Evolutionary conservation across 1,140 invertebrate species (phyloP).

Genomic region (Leucophenga varia): DNA sequence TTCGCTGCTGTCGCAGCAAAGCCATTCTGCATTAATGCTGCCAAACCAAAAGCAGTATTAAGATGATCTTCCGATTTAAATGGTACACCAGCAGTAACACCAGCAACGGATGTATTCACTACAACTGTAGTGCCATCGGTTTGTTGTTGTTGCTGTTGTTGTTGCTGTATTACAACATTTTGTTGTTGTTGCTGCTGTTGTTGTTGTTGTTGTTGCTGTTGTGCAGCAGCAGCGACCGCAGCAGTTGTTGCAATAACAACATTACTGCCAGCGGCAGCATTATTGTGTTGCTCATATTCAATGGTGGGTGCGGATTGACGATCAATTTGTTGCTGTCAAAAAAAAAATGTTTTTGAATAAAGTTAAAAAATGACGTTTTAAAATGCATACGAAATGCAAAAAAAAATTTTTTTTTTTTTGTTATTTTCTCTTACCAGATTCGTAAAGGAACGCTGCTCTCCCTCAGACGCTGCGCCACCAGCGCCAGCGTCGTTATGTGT

Average conservation of each 20-base stretch:
- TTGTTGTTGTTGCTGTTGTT: constrained; percentile 27
- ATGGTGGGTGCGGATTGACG: constrained; percentile 48
- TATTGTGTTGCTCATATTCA: constrained; percentile 44
- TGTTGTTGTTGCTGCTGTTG: constrained; percentile 35
- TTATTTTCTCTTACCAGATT: constrained; percentile 56
- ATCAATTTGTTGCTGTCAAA: constrained; percentile 49
- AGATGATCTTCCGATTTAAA: constrained; percentile 69
- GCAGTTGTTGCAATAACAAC: too few relatives aligned
- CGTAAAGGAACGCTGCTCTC: constrained; percentile 55
- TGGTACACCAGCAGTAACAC: constrained; percentile 22
- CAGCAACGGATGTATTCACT: constrained; percentile 34
- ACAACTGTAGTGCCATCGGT: constrained; percentile 41
- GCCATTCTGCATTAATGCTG: constrained; percentile 72
- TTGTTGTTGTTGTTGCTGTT: constrained; percentile 26
- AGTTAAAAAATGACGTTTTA: too few relatives aligned
- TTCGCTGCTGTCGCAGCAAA: constrained; percentile 62
- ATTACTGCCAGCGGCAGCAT: constrained; percentile 25
- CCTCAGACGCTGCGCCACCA: constrained; percentile 53
- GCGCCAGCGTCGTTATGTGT: too few relatives aligned
- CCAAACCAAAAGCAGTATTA: constrained; percentile 67
- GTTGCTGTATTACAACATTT: constrained; percentile 20
- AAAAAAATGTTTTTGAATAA: neutral
- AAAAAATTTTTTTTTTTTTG: too few relatives aligned
- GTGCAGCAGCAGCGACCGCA: constrained; percentile 6
- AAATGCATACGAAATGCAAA: too few relatives aligned